Percentiles rank a stretch among this genome's conserved stretches.
Conservation (phyloP, 2,888 invertebrate genomes). For the Hydropsyche betteni region DNA sequence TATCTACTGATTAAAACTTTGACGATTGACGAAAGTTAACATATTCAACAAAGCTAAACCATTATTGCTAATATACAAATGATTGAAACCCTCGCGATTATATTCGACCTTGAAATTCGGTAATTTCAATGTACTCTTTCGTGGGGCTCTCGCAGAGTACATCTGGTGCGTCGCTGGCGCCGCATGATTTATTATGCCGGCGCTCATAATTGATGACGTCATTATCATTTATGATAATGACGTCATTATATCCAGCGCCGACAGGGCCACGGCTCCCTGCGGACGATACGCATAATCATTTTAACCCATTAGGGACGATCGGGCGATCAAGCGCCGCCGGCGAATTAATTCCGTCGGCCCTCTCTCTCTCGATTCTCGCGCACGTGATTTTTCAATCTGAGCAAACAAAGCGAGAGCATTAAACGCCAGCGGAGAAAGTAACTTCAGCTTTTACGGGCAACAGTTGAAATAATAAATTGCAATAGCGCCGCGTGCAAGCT, state of each 20-base stretch:
- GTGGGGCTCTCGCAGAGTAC: no score
- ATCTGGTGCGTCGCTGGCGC: conserved; percentile 3
- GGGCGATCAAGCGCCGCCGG: conserved; percentile 40
- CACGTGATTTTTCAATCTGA: no score
- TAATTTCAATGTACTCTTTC: no score
- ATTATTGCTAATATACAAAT: no score
- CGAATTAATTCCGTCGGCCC: not conserved
- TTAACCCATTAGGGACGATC: conserved; percentile 50
- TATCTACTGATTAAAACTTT: no score
- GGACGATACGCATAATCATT: conserved; percentile 50
- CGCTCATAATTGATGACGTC: conserved; percentile 51
- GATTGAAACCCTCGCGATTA: no score
- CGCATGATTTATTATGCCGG: conserved; percentile 46
- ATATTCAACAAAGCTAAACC: no score
- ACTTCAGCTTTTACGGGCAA: not conserved
- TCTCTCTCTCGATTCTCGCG: no score
- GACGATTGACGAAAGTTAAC: no score
- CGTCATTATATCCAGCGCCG: conserved; percentile 48
- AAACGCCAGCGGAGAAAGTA: no score
- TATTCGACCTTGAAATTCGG: no score
- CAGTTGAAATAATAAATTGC: conserved; percentile 44
- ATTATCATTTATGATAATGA: conserved; percentile 52
- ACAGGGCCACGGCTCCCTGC: conserved; percentile 41
- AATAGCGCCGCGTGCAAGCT: conserved; percentile 40
- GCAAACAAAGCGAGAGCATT: no score